Evolutionary conservation across 2,888 invertebrate genomes (phyloP).

Genomic region (Eristalis arbustorum): DNA sequence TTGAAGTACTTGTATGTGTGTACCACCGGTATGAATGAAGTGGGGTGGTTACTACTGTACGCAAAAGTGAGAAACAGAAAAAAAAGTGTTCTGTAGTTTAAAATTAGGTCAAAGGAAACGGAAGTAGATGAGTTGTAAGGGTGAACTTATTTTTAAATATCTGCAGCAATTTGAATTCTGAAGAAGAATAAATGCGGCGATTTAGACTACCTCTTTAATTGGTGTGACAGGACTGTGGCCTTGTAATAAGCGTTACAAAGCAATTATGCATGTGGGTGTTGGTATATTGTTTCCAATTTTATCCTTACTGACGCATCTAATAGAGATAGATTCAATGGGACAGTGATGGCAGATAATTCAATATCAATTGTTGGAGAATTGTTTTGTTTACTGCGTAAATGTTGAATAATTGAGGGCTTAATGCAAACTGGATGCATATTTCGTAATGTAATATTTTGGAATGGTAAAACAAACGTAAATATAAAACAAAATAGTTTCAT

Average conservation of each 20-base stretch:
- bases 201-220: not conserved
- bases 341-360: no score
- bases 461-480: no score
- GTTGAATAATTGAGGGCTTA: no score
- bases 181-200: not conserved
- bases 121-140: not conserved
- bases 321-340: not conserved
- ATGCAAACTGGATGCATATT: no score
- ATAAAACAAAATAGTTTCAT: no score
- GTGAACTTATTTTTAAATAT: slow-evolving; percentile 16
- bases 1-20: slow-evolving; percentile 18
- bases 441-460: no score
- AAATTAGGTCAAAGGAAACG: slow-evolving; percentile 58
- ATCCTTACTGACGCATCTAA: not conserved
- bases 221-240: not conserved
- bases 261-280: not conserved
- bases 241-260: not conserved
- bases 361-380: no score
- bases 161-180: slow-evolving; percentile 18
- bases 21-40: slow-evolving; percentile 36
- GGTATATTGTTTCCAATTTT: no score
- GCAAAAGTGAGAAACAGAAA: slow-evolving; percentile 38
- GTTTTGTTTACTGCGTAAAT: no score
- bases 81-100: not conserved
- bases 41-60: slow-evolving; percentile 39